phyloP scores from a whole-genome alignment of 2,888 invertebrate species.

The Lacanobia oleracea region DNA sequence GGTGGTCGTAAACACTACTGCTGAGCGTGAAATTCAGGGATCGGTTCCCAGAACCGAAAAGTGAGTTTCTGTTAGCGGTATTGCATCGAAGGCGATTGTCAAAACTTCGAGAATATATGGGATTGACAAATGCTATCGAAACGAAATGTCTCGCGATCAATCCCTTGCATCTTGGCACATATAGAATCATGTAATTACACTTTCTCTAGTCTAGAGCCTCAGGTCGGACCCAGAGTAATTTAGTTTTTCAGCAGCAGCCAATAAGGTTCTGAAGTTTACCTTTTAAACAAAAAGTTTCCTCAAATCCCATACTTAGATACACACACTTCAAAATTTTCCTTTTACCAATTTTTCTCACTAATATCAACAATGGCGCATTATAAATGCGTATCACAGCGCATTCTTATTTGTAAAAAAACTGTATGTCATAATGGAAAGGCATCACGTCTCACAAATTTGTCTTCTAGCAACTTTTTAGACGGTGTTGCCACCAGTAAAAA shows the following conservation, averaged over 20 bases:
- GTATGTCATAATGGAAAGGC: conserved; percentile 72
- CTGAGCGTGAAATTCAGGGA: too few species aligned
- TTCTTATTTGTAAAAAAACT: conserved; percentile 57
- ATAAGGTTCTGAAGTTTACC: background rate
- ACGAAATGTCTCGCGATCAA: too few species aligned
- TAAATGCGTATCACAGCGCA: conserved; percentile 51
- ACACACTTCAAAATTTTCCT: conserved; percentile 15
- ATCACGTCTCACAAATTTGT: conserved; percentile 84
- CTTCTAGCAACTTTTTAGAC: conserved; percentile 77
- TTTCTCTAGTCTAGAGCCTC: too few species aligned
- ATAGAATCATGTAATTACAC: too few species aligned
- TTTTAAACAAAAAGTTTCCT: background rate
- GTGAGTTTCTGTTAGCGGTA: too few species aligned
- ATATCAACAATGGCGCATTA: conserved; percentile 51
- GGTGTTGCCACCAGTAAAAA: conserved; percentile 76
- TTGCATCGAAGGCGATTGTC: too few species aligned
- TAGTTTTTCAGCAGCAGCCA: too few species aligned
- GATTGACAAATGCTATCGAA: too few species aligned
- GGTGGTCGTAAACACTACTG: background rate
- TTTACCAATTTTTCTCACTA: conserved; percentile 44
- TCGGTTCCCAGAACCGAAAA: too few species aligned
- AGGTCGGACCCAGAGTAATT: too few species aligned
- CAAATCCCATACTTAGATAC: background rate
- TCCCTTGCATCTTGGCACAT: too few species aligned
- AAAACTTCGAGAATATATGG: too few species aligned